phyloP scores from a whole-genome alignment of 2,113 vertebrate genomes.

The Caranx ignobilis region DNA sequence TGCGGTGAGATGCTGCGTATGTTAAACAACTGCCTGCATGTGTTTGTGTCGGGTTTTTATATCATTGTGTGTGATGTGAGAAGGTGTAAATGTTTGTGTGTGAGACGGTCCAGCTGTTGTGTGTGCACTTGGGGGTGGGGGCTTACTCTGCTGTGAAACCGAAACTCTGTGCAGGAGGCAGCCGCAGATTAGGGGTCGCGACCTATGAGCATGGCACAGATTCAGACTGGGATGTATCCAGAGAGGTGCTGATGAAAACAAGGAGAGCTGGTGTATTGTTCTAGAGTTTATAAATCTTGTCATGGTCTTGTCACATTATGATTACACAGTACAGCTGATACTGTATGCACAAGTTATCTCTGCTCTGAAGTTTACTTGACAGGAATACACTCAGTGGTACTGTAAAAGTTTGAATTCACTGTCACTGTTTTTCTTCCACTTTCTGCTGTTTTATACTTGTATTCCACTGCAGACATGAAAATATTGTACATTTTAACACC shows the following conservation, averaged over 20 bases:
- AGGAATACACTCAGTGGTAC: not conserved
- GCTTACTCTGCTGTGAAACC: conserved; percentile 54
- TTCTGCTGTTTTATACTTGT: not conserved
- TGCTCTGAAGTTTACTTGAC: not conserved
- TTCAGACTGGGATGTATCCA: conserved; percentile 41
- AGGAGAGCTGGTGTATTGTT: conserved; percentile 22
- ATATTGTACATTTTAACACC: not conserved
- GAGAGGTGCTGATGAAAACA: conserved; percentile 17
- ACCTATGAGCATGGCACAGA: conserved; percentile 63
- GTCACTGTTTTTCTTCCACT: not conserved
- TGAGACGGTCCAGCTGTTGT: conserved; percentile 62
- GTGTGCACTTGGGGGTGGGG: not conserved
- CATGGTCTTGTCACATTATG: conserved; percentile 43
- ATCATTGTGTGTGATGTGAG: conserved; percentile 40
- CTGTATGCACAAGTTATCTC: not conserved
- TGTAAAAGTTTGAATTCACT: not conserved
- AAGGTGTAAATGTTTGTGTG: conserved; percentile 39
- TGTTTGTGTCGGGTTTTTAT: conserved; percentile 38
- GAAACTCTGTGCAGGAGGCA: conserved; percentile 51
- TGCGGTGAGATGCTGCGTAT: conserved; percentile 75
- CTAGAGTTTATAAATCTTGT: conserved; percentile 18
- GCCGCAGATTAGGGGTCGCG: conserved; percentile 49
- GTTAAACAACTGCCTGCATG: conserved; percentile 69
- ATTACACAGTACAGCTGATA: not conserved
- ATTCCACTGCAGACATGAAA: not conserved